Evolutionary conservation across 2,888 invertebrate genomes (phyloP), one percentile per base, ranked within the genome.

Genomic region (Netelia melanura): DNA sequence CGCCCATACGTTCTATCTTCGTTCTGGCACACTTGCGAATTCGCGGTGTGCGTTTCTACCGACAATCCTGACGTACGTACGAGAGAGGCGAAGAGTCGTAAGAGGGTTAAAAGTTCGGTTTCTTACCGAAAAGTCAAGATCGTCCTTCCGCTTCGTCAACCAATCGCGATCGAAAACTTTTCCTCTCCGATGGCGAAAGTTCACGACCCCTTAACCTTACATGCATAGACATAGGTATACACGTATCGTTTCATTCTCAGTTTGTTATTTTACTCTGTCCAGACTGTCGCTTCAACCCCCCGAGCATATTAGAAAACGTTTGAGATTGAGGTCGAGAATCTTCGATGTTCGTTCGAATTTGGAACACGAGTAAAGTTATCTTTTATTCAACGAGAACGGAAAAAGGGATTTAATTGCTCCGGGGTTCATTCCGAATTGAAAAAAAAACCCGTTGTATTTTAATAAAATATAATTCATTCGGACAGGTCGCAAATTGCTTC

Each of bases 81-180:
- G 54, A 17, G 17, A 21, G 44, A 54, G 17, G 21, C 8, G 25
- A 38, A 44, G 48, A 21, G 68, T 38, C 44, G 44, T 9, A 52
- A n/a, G 56, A 61, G 10, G 14, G 64, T 6, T 11, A 17, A 84
- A 81, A 81, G 74, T 79, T 54, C 43, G 70, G 77, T 87, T 89
- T 90, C 86, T 88, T 14, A 6, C 88, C 88, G 89, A 90, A 91
- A 90, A 90, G 87, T 88, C 88, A 85, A 88, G 87, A 88, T 89
- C 86, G 88, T 89, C 87, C 87, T 85, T 85, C 85, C 84, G 65
- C 86, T 48, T 77, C 77, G 70, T 75, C 77, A 77, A 74, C 77
- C 78, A 65, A 78, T 83, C 78, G 79, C 67, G 77, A 76, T 84
- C 82, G 64, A 61, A 74, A 85, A 70, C 70, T 78, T 81, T 81